phyloP scores from a whole-genome alignment of 2,113 vertebrate species.

The Callipepla squamata region DNA sequence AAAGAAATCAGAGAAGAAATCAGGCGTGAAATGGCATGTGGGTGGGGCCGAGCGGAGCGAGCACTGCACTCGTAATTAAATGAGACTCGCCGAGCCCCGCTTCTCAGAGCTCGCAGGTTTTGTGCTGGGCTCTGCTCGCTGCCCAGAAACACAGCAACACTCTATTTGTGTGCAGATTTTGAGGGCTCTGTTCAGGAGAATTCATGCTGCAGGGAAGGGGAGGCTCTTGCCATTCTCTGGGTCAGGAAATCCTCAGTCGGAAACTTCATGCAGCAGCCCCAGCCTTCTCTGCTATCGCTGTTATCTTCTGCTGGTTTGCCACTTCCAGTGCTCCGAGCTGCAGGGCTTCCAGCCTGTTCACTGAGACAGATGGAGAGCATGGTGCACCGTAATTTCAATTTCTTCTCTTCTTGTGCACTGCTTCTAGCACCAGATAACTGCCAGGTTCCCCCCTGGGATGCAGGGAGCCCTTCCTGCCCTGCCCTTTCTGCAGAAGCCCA shows the following conservation, averaged over 20 bases:
- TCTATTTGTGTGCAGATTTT: accelerated
- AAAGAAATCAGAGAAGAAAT: constrained; percentile 75
- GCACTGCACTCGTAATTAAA: constrained; percentile 55
- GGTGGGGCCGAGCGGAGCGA: constrained; percentile 52
- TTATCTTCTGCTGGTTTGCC: not conserved
- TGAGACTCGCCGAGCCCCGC: constrained; percentile 21
- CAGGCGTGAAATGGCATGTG: constrained; percentile 72
- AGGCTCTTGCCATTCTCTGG: not conserved
- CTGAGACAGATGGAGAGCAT: not conserved
- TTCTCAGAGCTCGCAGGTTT: not conserved
- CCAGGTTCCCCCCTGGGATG: accelerated
- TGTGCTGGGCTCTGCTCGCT: not conserved
- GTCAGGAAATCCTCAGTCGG: not conserved
- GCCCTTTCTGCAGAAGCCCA: not conserved
- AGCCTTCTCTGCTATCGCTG: not conserved
- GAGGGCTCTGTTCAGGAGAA: accelerated
- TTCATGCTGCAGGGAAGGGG: not conserved
- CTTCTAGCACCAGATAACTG: not conserved
- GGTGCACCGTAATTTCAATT: not conserved
- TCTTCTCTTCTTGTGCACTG: accelerated
- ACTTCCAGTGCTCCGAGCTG: not conserved
- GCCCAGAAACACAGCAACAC: not conserved
- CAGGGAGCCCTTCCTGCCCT: not conserved
- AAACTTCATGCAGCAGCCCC: accelerated
- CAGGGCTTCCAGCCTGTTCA: accelerated